These are phyloP conservation scores for Papilio protenor DNA, from an alignment of 2,888 invertebrate genomes.

Conservation along the genomic window DNA sequence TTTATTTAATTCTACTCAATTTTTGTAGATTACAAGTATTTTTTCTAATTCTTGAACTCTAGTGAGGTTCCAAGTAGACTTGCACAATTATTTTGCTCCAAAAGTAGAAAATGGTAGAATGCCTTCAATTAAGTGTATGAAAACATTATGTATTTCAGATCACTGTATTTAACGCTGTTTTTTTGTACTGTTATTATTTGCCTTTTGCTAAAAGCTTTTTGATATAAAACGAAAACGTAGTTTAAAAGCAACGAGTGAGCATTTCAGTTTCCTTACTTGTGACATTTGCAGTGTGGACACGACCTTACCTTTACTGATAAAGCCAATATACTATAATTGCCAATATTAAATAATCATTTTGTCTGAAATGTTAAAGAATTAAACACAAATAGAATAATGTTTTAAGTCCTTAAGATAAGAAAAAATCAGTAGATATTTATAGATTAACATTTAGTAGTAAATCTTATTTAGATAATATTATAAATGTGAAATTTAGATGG, in stretches of 20 bases:
- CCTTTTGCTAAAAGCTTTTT: not conserved
- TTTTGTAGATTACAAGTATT: not conserved
- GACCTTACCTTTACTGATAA: conserved; percentile 9
- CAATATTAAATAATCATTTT: not conserved
- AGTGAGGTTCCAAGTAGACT: too few relatives aligned
- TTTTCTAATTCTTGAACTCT: too few relatives aligned
- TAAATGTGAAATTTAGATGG: too few relatives aligned
- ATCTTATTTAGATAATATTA: too few relatives aligned
- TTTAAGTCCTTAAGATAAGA: not conserved
- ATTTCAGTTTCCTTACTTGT: conserved; percentile 7
- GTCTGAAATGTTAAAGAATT: not conserved
- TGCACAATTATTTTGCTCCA: too few relatives aligned
- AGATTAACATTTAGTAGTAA: too few relatives aligned
- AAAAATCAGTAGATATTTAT: not conserved
- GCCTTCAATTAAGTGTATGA: not conserved
- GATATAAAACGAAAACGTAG: conserved; percentile 4
- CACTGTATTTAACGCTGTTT: not conserved
- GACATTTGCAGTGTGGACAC: conserved; percentile 12
- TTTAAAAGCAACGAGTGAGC: not conserved
- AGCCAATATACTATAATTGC: not conserved
- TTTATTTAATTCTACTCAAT: not conserved
- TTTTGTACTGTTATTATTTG: not conserved
- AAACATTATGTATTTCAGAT: not conserved
- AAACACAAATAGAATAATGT: not conserved
- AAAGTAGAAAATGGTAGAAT: too few relatives aligned